Evolutionary conservation across 1,140 invertebrate species (phyloP).

Genomic region (Drosophila bifasciata): DNA sequence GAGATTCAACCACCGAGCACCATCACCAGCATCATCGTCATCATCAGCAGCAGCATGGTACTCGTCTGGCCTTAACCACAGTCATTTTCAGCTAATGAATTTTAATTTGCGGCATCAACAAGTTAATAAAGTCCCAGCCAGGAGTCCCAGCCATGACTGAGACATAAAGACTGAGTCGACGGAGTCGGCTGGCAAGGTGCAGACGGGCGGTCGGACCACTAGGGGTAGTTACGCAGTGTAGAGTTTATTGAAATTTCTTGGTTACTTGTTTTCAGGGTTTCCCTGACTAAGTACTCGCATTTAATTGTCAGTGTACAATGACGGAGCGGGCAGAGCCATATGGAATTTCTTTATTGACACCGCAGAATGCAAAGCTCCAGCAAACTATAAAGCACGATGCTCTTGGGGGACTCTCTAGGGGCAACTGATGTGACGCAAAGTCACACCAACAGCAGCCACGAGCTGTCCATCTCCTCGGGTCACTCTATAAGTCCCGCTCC

Average conservation of each 20-base stretch:
- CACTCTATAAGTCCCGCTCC: slow-evolving; percentile 19
- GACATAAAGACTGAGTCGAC: background rate
- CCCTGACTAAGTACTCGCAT: background rate
- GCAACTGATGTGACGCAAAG: slow-evolving; percentile 41
- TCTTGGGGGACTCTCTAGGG: slow-evolving; percentile 19
- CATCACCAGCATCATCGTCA: background rate
- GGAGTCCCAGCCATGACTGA: slow-evolving; percentile 23
- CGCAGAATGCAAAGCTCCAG: slow-evolving; percentile 10
- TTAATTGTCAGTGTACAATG: background rate
- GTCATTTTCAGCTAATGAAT: slow-evolving; percentile 70
- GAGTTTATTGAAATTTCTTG: no score
- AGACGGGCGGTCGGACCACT: background rate
- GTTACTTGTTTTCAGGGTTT: no score
- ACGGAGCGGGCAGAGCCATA: slow-evolving; percentile 21
- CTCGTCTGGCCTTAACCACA: slow-evolving; percentile 58
- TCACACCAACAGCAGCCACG: slow-evolving; percentile 12
- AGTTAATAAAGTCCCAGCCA: slow-evolving; percentile 59
- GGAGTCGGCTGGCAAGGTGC: background rate
- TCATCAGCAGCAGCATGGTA: slow-evolving; percentile 16
- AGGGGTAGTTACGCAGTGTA: no score
- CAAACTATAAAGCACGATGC: slow-evolving; percentile 21
- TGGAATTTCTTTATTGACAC: slow-evolving; percentile 59
- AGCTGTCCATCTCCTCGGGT: no score
- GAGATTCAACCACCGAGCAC: slow-evolving; percentile 15
- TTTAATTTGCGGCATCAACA: slow-evolving; percentile 79